Evolutionary conservation across 2,113 vertebrate genomes (phyloP), one percentile per base, ranked within the genome.

Genomic region (Sminthopsis crassicaudata): DNA sequence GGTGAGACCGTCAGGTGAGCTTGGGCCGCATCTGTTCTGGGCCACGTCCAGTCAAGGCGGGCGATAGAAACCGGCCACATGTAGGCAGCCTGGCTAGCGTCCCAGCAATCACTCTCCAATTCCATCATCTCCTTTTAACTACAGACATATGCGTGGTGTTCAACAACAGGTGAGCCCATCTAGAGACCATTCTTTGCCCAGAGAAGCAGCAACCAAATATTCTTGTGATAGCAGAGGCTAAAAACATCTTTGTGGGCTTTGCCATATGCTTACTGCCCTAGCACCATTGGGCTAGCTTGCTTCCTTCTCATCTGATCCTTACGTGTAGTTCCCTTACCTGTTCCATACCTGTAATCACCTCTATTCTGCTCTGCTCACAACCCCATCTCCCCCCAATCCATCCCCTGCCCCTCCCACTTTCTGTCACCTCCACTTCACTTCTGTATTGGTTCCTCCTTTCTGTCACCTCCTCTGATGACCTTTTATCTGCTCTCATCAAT

Each of bases 401-500:
- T 46, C 53, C 91, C n/a, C 88, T 53, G n/a, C 0, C 0, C 46
- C 19, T 42, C 26, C 2, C 22, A 25, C 25, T 53, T 42, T 42
- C 3, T 30, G 30, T 42, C 53, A 22, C 46, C 91, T 50, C 91
- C n/a, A 91, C 0, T 5, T 0, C 6, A 11, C 60, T 91, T 2
- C 19, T 11, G 3, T 22, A 46, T 60, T 3, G 22, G 53, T 50
- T 67, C 54, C 48, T n/a, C 42, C 91, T 57, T 42, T n/a, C 42
- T 89, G 27, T 36, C 24, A 26, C 76, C 46, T 91, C n/a, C 90
- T 36, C 84, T 36, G 2, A 42, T 4, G 46, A 55, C 36, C 53
- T 7, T 2, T 7, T 0, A 11, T 53, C 48, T 3, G 0, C 2
- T 11, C 25, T 42, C 53, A 25, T 11, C 42, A 36, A 27, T 26